A percentile compares a stretch with the other conserved stretches of the same genome.
Conservation (phyloP, 2,113 vertebrate genomes). For the Mionectes macconnelli region DNA sequence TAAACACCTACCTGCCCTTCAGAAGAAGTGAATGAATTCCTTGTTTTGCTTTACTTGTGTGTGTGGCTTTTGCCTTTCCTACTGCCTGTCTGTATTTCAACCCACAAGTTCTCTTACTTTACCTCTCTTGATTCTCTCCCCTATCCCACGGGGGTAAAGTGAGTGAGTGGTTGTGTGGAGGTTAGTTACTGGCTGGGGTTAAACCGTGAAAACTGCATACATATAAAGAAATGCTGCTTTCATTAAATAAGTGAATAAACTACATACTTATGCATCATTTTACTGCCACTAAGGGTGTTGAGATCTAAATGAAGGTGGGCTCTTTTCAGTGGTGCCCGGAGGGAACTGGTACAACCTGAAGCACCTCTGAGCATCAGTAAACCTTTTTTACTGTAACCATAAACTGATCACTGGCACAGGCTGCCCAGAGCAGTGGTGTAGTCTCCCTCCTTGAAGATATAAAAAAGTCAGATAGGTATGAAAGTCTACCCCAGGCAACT, state of each 20-base stretch:
- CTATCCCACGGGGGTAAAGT: background rate
- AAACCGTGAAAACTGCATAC: background rate
- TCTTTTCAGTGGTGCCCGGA: background rate
- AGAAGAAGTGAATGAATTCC: background rate
- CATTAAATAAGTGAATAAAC: background rate
- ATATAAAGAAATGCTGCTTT: background rate
- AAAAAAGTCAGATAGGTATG: background rate
- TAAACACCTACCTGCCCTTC: background rate
- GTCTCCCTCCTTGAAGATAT: background rate
- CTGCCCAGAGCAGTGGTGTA: background rate
- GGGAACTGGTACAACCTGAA: background rate
- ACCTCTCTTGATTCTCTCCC: background rate
- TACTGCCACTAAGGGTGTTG: background rate
- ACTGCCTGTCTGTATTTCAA: background rate
- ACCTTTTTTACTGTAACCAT: background rate
- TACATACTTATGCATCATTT: background rate
- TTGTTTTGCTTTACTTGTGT: background rate
- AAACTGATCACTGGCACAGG: background rate
- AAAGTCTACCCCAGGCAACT: background rate
- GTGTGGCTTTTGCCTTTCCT: background rate
- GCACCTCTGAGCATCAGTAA: background rate
- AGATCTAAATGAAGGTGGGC: background rate
- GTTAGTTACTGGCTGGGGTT: background rate
- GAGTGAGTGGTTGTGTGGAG: background rate
- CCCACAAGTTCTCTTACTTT: background rate